Evolutionary conservation across 37 sponge, comb jelly and placozoan genomes (phyloP).

Genomic region (Corticium candelabrum): DNA sequence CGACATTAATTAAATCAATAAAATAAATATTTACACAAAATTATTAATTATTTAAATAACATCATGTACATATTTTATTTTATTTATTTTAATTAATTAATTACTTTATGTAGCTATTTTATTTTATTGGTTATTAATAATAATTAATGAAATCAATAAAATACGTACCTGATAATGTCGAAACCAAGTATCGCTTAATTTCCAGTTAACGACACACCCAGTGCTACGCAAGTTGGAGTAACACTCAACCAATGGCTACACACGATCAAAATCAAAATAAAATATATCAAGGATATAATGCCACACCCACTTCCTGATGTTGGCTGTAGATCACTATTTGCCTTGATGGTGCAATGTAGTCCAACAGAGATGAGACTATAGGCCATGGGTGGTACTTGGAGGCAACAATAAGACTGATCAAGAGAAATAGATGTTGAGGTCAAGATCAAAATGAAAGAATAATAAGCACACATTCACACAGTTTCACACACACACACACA

Average conservation of each 20-base stretch:
- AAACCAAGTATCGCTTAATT: slow-evolving; percentile 62
- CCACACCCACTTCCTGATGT: slow-evolving; percentile 35
- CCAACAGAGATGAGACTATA: slow-evolving; percentile 35
- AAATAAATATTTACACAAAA: too few relatives aligned
- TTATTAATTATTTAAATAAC: too few relatives aligned
- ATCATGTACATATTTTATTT: too few relatives aligned
- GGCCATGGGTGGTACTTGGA: slow-evolving; percentile 54
- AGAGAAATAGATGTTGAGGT: too few relatives aligned
- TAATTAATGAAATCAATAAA: too few relatives aligned
- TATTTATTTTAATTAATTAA: too few relatives aligned
- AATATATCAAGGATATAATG: not conserved
- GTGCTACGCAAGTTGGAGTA: slow-evolving; percentile 35
- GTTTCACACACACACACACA: too few relatives aligned
- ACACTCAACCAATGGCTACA: slow-evolving; percentile 49
- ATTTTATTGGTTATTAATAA: too few relatives aligned
- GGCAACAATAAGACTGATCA: slow-evolving; percentile 57
- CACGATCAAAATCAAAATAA: slow-evolving; percentile 12
- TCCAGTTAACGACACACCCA: slow-evolving; percentile 35
- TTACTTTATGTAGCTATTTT: too few relatives aligned
- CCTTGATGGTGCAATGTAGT: slow-evolving; percentile 55
- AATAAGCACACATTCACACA: too few relatives aligned
- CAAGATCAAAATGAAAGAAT: too few relatives aligned
- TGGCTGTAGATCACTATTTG: slow-evolving; percentile 61
- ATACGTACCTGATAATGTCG: slow-evolving; percentile 80
- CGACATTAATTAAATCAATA: too few relatives aligned